A percentile compares a stretch with the other conserved stretches of the same genome.
Evolutionary conservation across 1,140 invertebrate species (phyloP).

Genomic region (Drosophila subpulchrella): DNA sequence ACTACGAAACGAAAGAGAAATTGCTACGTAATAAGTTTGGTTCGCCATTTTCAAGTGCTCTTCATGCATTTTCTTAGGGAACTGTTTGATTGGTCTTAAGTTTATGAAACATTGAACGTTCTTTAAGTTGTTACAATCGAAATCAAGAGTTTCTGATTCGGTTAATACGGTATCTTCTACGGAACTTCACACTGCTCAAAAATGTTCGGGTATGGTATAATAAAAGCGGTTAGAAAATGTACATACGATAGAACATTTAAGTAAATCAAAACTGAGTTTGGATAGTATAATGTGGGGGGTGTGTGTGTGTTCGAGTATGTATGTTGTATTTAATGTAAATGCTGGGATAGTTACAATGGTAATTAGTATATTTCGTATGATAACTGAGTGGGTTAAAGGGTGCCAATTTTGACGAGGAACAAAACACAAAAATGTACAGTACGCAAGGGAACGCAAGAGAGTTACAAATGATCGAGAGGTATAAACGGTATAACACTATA

Average conservation of each 20-base stretch:
- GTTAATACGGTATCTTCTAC: conserved; percentile 60
- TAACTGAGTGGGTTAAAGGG: conserved; percentile 32
- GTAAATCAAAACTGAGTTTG: conserved; percentile 30
- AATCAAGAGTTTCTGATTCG: conserved; percentile 58
- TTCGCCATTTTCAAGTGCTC: conserved; percentile 78
- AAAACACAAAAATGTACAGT: conserved; percentile 74
- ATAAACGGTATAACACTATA: conserved; percentile 33
- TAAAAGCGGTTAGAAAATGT: conserved; percentile 76
- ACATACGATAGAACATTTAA: conserved; percentile 65
- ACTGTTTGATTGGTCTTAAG: conserved; percentile 32
- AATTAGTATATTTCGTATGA: conserved; percentile 62
- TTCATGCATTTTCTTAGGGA: conserved; percentile 73
- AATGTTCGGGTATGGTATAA: conserved; percentile 47
- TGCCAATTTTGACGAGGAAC: conserved; percentile 72
- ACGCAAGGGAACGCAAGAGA: conserved; percentile 62
- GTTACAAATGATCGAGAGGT: conserved; percentile 70
- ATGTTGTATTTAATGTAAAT: conserved; percentile 54
- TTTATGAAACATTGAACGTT: conserved; percentile 52
- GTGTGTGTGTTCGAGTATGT: conserved; percentile 21
- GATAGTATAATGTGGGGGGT: conserved; percentile 24
- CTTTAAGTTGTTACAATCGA: conserved; percentile 50
- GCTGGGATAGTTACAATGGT: conserved; percentile 73
- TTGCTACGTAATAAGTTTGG: conserved; percentile 72
- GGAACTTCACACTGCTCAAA: conserved; percentile 50
- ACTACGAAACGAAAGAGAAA: conserved; percentile 74